Percentiles rank a stretch among this genome's conserved stretches.
These are phyloP conservation scores for Pygocentrus nattereri DNA, from an alignment of 2,797 vertebrate species.

Conservation along the genomic window DNA sequence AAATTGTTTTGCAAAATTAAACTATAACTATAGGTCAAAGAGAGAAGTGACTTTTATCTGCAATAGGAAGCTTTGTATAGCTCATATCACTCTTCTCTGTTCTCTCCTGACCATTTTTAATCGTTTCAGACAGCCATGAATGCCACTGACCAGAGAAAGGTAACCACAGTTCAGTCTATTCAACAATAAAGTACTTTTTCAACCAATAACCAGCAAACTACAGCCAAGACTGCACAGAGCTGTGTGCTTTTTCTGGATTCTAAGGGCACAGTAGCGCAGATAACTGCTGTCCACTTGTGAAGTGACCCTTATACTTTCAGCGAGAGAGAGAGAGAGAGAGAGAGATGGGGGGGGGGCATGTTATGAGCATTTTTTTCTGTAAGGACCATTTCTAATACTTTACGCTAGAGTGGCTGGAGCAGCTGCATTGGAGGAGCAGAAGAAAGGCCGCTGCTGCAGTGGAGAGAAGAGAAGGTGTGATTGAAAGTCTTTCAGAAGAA, in stretches of 20 bases:
- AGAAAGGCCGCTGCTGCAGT: too few species aligned
- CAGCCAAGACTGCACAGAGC: neutral
- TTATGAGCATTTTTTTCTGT: too few species aligned
- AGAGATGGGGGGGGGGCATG: too few species aligned
- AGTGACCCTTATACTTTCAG: neutral
- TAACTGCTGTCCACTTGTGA: conserved; percentile 1
- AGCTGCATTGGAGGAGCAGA: neutral
- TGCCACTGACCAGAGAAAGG: conserved; percentile 8
- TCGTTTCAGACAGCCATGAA: neutral
- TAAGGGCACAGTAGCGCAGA: neutral
- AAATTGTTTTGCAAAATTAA: too few species aligned
- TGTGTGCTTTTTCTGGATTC: neutral
- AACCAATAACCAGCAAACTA: neutral
- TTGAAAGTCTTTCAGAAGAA: too few species aligned
- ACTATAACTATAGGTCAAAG: too few species aligned
- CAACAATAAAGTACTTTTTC: conserved; percentile 6
- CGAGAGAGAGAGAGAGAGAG: neutral
- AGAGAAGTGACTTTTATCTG: too few species aligned
- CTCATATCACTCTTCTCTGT: neutral
- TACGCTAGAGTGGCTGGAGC: neutral
- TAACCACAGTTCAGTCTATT: neutral
- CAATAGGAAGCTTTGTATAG: neutral
- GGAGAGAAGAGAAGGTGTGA: too few species aligned
- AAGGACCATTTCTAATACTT: neutral
- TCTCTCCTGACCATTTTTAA: neutral